Conservation (phyloP, 2,888 invertebrate species). For the Parnassius smintheus region DNA sequence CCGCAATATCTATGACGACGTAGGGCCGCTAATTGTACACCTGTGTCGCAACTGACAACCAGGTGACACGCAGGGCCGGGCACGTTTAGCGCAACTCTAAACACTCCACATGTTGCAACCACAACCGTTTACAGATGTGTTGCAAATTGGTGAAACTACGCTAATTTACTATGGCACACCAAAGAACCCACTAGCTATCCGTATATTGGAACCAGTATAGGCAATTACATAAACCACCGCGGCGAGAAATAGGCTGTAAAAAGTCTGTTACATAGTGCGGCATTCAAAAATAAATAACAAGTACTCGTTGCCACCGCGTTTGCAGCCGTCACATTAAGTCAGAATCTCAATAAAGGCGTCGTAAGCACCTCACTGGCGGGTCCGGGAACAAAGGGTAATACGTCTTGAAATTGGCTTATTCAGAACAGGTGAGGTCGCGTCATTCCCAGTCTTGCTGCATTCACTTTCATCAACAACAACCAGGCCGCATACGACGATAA, state of each 20-base stretch:
- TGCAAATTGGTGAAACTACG: slow-evolving; percentile 68
- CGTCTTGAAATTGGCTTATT: slow-evolving; percentile 65
- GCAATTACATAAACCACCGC: slow-evolving; percentile 34
- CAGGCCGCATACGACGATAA: slow-evolving; percentile 43
- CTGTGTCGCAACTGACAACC: slow-evolving; percentile 58
- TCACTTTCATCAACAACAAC: slow-evolving; percentile 61
- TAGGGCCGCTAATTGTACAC: slow-evolving; percentile 65
- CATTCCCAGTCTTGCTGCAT: slow-evolving; percentile 53
- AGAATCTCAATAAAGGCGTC: slow-evolving; percentile 54
- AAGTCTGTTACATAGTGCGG: slow-evolving; percentile 20
- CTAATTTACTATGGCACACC: slow-evolving; percentile 39
- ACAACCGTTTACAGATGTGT: slow-evolving; percentile 47
- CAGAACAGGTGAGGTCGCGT: slow-evolving; percentile 68
- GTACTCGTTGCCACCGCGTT: slow-evolving; percentile 48
- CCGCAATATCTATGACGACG: slow-evolving; percentile 50
- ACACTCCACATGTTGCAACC: slow-evolving; percentile 55
- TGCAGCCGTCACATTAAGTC: slow-evolving; percentile 51
- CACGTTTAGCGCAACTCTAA: slow-evolving; percentile 70
- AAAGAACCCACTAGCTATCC: slow-evolving; percentile 11
- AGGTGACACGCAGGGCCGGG: slow-evolving; percentile 36
- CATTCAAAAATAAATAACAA: slow-evolving; percentile 36
- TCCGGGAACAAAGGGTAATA: slow-evolving; percentile 69
- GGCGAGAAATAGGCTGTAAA: slow-evolving; percentile 44
- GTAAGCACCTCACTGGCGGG: slow-evolving; percentile 53
- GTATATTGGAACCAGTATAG: slow-evolving; percentile 6